Evolutionary conservation across 1,140 invertebrate genomes (phyloP).

Genomic region (Steinernema feltiae): DNA sequence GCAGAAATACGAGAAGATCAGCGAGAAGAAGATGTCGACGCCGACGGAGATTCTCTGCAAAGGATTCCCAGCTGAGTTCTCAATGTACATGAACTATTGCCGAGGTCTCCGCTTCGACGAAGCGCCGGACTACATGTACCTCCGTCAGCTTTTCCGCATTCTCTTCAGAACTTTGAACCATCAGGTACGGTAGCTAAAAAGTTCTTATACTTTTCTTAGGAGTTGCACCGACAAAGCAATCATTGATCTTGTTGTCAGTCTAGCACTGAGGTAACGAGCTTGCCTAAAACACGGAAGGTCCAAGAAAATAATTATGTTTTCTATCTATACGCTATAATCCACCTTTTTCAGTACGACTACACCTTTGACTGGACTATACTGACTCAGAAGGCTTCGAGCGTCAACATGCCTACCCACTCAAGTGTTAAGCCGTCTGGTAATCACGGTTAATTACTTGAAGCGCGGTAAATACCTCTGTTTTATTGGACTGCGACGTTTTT

Average conservation of each 20-base stretch:
- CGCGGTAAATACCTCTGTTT: background rate
- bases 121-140: slow-evolving; percentile 94
- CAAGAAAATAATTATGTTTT: background rate
- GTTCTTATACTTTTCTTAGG: slow-evolving; percentile 10
- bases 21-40: slow-evolving; percentile 94
- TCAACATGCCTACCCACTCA: background rate
- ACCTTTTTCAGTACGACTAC: slow-evolving; percentile 78
- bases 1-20: slow-evolving; percentile 93
- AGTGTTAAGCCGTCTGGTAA: background rate
- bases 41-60: slow-evolving; percentile 87
- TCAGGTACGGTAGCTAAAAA: slow-evolving; percentile 65
- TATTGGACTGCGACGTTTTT: background rate
- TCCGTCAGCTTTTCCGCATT: too few species aligned
- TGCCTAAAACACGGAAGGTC: too few species aligned
- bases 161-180: slow-evolving; percentile 96
- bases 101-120: slow-evolving; percentile 68
- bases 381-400: slow-evolving; percentile 75
- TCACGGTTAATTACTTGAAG: background rate
- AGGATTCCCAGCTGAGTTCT: slow-evolving; percentile 90
- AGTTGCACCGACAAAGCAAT: too few species aligned
- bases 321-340: too few species aligned
- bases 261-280: too few species aligned
- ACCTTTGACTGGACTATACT: slow-evolving; percentile 99
- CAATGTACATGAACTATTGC: slow-evolving; percentile 96
- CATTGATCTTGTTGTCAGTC: too few species aligned